These are phyloP conservation scores for Lasioglossum villosulum DNA, from an alignment of 2,888 invertebrate species.

Conservation along the genomic window DNA sequence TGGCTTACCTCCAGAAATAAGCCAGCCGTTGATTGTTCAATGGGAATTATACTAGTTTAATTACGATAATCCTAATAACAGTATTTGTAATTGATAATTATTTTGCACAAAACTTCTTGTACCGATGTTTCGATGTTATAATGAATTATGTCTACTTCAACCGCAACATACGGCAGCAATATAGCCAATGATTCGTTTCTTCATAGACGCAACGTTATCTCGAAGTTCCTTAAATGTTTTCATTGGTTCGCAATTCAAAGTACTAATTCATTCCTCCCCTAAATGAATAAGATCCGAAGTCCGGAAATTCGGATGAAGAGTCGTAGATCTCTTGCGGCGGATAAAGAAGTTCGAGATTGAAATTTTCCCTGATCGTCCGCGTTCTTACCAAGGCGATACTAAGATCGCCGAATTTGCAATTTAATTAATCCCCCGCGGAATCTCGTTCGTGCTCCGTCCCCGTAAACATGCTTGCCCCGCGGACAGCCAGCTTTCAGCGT, in stretches of 20 bases:
- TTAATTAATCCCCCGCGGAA: neutral
- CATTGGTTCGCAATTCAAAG: neutral
- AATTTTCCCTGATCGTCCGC: neutral
- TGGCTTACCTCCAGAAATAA: too few species aligned
- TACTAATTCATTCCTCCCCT: neutral
- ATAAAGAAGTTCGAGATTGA: neutral
- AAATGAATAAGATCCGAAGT: neutral
- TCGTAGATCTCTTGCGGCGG: neutral
- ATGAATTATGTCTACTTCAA: too few species aligned
- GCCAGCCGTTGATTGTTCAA: too few species aligned
- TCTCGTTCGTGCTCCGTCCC: neutral
- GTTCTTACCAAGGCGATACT: neutral
- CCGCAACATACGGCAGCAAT: too few species aligned
- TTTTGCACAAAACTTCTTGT: too few species aligned
- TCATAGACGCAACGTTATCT: neutral
- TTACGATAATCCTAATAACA: too few species aligned
- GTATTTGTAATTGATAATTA: too few species aligned
- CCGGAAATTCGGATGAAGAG: neutral
- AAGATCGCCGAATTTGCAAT: conserved; percentile 5
- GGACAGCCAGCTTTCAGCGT: neutral
- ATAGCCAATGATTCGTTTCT: too few species aligned
- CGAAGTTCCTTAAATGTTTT: neutral
- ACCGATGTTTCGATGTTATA: too few species aligned
- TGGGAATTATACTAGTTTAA: too few species aligned
- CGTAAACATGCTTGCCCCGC: neutral